These are phyloP conservation scores for Spialia ferax DNA, from an alignment of 2,888 invertebrate species.

Conservation along the genomic window DNA sequence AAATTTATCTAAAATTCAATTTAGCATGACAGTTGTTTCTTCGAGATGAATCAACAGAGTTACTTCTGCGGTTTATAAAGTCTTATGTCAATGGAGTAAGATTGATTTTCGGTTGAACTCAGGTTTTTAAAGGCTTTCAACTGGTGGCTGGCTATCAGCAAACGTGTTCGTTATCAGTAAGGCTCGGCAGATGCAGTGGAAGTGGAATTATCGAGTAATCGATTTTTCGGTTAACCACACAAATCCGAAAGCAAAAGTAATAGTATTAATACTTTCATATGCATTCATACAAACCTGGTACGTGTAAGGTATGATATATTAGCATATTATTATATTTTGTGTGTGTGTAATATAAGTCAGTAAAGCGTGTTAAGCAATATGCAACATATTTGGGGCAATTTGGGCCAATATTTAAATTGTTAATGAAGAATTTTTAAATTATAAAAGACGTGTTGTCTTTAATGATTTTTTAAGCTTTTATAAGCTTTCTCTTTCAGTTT, in stretches of 20 bases:
- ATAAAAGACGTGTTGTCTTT: no score
- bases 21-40: background rate
- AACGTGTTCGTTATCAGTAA: slow-evolving; percentile 58
- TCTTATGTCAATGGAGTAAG: slow-evolving; percentile 37
- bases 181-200: slow-evolving; percentile 41
- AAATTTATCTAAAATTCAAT: background rate
- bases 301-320: background rate
- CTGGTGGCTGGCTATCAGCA: slow-evolving; percentile 41
- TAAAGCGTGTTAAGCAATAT: background rate
- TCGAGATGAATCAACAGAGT: slow-evolving; percentile 37
- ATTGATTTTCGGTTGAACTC: slow-evolving; percentile 40
- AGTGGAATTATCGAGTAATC: slow-evolving; percentile 40
- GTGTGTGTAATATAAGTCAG: background rate
- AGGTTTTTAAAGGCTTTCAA: slow-evolving; percentile 19
- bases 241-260: slow-evolving; percentile 18
- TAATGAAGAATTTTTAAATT: no score
- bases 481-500: no score
- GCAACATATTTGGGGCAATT: no score
- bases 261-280: background rate
- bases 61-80: background rate
- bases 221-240: slow-evolving; percentile 40
- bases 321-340: background rate
- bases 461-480: no score
- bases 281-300: background rate
- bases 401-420: no score